Evolutionary conservation across 2,888 invertebrate genomes (phyloP).

Genomic region (Cyrtodaria siliqua): DNA sequence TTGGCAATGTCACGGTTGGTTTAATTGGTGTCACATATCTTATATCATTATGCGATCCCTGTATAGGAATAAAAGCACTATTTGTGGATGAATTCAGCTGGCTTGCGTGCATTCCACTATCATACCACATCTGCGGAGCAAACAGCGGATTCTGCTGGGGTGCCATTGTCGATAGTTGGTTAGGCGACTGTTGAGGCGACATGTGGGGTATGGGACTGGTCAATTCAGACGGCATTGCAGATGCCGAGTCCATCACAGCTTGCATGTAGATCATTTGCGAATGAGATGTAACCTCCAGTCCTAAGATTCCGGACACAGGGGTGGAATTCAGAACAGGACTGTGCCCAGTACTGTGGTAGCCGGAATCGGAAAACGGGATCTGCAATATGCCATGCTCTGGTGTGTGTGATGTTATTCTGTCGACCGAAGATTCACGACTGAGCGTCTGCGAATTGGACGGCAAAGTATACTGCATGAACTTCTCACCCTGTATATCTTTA

Average conservation of each 20-base stretch:
- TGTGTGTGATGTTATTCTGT: conserved; percentile 1
- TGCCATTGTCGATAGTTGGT: not conserved
- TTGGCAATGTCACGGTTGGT: conserved; percentile 76
- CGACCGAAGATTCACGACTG: conserved; percentile 51
- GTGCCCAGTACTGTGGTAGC: conserved; percentile 73
- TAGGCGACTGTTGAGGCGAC: conserved; percentile 28
- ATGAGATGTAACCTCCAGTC: conserved; percentile 15
- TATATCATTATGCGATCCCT: conserved; percentile 61
- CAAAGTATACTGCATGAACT: conserved; percentile 3
- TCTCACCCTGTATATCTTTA: conserved; percentile 2
- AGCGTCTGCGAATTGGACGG: not conserved
- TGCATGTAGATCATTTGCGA: conserved; percentile 22
- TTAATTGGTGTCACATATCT: conserved; percentile 72
- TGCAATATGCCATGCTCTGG: conserved; percentile 36
- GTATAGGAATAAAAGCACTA: conserved; percentile 79
- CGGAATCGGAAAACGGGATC: conserved; percentile 73
- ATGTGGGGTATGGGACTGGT: conserved; percentile 23
- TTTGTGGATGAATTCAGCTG: conserved; percentile 53
- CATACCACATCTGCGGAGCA: not conserved
- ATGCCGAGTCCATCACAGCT: conserved; percentile 39
- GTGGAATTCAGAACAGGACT: conserved; percentile 66
- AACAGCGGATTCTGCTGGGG: not conserved
- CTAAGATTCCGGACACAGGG: conserved; percentile 47
- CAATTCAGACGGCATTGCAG: conserved; percentile 34
- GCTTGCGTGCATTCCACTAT: conserved; percentile 7